Evolutionary conservation across 2,797 vertebrate species (phyloP).

Genomic region (Rhincodon typus): DNA sequence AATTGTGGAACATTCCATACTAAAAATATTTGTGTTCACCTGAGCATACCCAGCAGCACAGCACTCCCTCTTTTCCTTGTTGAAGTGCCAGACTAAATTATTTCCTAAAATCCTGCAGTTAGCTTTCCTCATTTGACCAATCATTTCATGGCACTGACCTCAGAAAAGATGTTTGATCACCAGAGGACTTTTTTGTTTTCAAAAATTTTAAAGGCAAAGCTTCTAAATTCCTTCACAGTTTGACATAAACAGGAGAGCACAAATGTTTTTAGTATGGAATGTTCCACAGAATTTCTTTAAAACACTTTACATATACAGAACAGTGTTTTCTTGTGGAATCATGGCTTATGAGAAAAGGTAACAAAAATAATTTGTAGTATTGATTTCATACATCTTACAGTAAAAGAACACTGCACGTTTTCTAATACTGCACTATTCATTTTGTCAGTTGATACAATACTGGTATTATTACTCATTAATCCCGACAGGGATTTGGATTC

Average conservation of each 20-base stretch:
- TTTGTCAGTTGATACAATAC: conserved; percentile 30
- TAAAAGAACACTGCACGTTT: conserved; percentile 38
- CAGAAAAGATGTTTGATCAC: not conserved
- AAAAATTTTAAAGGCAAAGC: too few relatives aligned
- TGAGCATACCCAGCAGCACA: not conserved
- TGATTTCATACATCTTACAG: conserved; percentile 52
- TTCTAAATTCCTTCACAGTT: too few relatives aligned
- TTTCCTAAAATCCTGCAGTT: not conserved
- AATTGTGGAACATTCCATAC: not conserved
- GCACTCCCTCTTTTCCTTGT: not conserved
- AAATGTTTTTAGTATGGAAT: not conserved
- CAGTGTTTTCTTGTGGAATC: not conserved
- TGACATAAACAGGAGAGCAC: not conserved
- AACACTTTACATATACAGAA: not conserved
- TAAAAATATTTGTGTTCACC: not conserved
- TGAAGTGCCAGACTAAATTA: not conserved
- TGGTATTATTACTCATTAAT: conserved; percentile 18
- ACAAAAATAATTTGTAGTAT: conserved; percentile 59
- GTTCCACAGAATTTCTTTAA: not conserved
- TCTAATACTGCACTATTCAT: not conserved
- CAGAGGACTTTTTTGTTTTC: not conserved
- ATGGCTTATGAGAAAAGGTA: conserved; percentile 46
- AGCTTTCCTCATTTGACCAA: not conserved
- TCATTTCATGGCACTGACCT: not conserved
- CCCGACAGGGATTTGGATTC: conserved; percentile 8